phyloP scores from a whole-genome alignment of 37 sponge, comb jelly and placozoan genomes.

The Lycopodina hypogea region DNA sequence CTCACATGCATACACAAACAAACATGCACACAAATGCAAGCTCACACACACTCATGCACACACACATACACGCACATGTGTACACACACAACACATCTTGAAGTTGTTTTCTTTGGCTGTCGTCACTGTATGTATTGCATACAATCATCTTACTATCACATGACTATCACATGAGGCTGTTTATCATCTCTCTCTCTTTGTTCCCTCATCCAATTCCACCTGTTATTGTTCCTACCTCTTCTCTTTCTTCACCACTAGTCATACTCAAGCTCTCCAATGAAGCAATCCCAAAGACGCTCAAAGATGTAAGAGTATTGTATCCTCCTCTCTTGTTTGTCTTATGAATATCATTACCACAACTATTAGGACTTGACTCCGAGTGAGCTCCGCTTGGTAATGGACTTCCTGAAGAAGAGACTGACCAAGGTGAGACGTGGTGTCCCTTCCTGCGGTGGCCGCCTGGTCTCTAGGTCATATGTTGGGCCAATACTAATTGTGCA shows the following conservation, averaged over 20 bases:
- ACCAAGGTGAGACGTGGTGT: constrained; percentile 20
- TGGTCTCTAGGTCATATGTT: background rate
- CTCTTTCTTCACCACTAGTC: constrained; percentile 12
- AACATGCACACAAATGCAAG: too few relatives aligned
- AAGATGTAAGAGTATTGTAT: constrained; percentile 33
- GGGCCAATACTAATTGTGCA: too few relatives aligned
- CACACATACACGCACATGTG: too few relatives aligned
- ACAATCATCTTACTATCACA: background rate
- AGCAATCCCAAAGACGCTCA: constrained; percentile 15
- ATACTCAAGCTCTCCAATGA: constrained; percentile 62
- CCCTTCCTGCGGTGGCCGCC: too few relatives aligned
- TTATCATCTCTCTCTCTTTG: background rate
- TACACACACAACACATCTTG: too few relatives aligned
- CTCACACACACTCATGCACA: too few relatives aligned
- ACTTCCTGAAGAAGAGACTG: constrained; percentile 67
- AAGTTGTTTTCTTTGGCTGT: too few relatives aligned
- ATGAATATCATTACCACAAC: background rate
- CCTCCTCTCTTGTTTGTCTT: background rate
- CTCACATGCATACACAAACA: too few relatives aligned
- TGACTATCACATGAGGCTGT: background rate
- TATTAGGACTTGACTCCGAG: constrained; percentile 38
- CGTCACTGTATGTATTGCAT: too few relatives aligned
- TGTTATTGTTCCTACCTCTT: background rate
- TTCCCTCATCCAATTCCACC: background rate
- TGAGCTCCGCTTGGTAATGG: constrained; percentile 50